These are phyloP conservation scores for Sceloporus tristichus DNA, from an alignment of 2,113 vertebrate genomes.

Conservation along the genomic window DNA sequence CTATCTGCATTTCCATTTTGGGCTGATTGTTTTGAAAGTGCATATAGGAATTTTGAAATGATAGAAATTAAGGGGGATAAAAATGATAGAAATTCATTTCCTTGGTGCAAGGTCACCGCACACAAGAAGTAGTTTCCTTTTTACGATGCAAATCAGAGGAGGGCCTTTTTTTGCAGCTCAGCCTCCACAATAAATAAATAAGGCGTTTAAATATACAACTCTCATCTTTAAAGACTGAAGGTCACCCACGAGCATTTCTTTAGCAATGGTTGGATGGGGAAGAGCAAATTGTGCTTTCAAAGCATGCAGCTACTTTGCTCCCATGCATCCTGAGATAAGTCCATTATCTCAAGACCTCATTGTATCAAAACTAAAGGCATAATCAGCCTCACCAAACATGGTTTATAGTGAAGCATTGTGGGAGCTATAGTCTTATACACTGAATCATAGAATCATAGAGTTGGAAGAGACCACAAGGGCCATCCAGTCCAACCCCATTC, in stretches of 20 bases:
- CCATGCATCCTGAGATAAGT: conserved; percentile 5
- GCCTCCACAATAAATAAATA: conserved; percentile 71
- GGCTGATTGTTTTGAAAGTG: conserved; percentile 30
- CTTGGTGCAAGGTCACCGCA: conserved; percentile 65
- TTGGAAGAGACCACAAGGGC: too few species aligned
- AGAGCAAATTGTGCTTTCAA: conserved; percentile 41
- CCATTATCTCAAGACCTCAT: conserved; percentile 46
- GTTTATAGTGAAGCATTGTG: too few species aligned
- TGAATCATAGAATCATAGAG: too few species aligned
- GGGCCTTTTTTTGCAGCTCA: conserved; percentile 56
- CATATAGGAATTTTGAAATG: background rate
- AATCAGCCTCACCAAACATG: too few species aligned
- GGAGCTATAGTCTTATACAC: too few species aligned
- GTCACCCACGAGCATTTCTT: conserved; percentile 53
- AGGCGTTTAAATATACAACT: conserved; percentile 62
- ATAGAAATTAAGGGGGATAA: too few species aligned
- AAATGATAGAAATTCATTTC: background rate
- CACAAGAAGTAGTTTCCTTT: conserved; percentile 53
- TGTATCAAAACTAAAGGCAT: background rate
- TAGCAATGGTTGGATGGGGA: conserved; percentile 29
- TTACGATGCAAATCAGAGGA: conserved; percentile 68
- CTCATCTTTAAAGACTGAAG: conserved; percentile 58
- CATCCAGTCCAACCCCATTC: too few species aligned
- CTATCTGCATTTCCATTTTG: background rate
- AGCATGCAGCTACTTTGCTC: conserved; percentile 14